These are phyloP conservation scores for Poeciliopsis gracilis DNA, from an alignment of 2,797 vertebrate genomes.

Conservation along the genomic window DNA sequence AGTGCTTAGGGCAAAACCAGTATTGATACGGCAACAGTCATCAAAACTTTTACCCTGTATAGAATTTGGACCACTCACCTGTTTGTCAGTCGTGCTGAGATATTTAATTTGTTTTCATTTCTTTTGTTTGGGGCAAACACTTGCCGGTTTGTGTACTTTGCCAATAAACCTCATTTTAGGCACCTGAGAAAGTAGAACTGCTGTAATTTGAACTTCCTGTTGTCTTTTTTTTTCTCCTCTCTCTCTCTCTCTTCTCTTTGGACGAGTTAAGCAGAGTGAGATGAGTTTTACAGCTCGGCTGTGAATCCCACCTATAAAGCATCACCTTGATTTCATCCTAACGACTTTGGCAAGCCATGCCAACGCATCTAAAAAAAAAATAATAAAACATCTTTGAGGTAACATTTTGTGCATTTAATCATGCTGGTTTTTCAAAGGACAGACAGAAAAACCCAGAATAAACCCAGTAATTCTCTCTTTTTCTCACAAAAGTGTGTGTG, in stretches of 20 bases:
- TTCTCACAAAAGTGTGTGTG: conserved; percentile 34
- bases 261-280: background rate
- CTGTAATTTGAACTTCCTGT: background rate
- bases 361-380: conserved; percentile 47
- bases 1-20: too few species aligned
- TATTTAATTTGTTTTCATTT: background rate
- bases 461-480: conserved; percentile 17
- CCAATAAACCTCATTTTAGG: background rate
- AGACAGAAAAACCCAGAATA: conserved; percentile 41
- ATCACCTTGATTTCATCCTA: conserved; percentile 51
- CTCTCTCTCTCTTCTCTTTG: background rate
- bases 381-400: conserved; percentile 49
- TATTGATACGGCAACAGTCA: background rate
- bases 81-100: background rate
- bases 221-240: background rate
- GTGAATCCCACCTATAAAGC: conserved; percentile 41
- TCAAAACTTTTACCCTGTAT: background rate
- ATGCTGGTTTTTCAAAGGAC: conserved; percentile 37
- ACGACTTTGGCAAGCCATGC: background rate
- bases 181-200: background rate
- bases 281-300: conserved; percentile 2
- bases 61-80: background rate
- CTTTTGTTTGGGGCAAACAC: background rate
- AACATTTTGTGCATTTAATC: conserved; percentile 37
- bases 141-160: background rate